Evolutionary conservation across 2,888 invertebrate genomes (phyloP), one percentile per base, ranked within the genome.

Genomic region (Pyrocoelia pectoralis): DNA sequence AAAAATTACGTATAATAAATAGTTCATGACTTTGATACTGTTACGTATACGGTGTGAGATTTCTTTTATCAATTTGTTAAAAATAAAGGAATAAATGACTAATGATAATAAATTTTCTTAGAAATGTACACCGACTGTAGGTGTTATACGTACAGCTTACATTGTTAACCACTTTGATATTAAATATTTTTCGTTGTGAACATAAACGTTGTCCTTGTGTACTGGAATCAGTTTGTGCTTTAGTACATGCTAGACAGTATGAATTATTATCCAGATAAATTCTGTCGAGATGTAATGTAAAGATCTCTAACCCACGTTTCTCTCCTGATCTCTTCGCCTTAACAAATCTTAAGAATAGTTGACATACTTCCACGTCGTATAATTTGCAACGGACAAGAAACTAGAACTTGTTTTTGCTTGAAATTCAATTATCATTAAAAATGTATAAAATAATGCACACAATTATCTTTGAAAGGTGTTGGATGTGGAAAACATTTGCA

Each of bases 271-370:
- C 66, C 64, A 80, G 80, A 80, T 80, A 80, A 77, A 79, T 76
- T 73, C 69, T 67, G 73, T 72, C 73, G 77, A 80, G 79, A 80
- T 80, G 79, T 79, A 77, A 79, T 77, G 79, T 77, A 74, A 74
- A 78, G 79, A 80, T 79, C 79, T 79, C 79, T 79, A 79, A 76
- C 80, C 79, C 79, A 80, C 80, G 79, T 79, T 77, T 73, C 76
- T 79, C 74, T 78, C 71, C 77, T 66, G 76, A 75, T 75, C 72
- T 74, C 67, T 68, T 66, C 69, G 73, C 65, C 73, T 71, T 63
- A 55, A 53, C 56, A 49, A 17, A 19, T 60, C 53, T 62, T 40
- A 49, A 48, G 56, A 19, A 53, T 10, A 17, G 38, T 53, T 40
- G 41, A 57, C 61, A 55, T 52, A 56, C 33, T 66, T 58, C 57